phyloP scores from a whole-genome alignment of 2,113 vertebrate species.

The Tenrec ecaudatus region DNA sequence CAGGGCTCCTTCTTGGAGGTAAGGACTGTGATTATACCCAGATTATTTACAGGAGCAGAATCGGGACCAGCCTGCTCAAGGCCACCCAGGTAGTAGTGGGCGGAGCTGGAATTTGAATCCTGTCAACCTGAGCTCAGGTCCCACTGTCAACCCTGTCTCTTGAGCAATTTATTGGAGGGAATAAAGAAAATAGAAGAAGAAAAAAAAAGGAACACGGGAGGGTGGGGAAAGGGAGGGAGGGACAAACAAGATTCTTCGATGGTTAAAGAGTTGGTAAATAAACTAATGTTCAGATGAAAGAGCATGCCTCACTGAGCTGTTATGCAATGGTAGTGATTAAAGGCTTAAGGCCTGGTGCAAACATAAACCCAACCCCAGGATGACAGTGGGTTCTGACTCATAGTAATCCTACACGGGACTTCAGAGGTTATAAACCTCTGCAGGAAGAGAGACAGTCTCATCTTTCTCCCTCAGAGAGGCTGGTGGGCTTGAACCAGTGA shows the following conservation, averaged over 20 bases:
- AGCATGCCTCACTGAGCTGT: background rate
- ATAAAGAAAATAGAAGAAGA: background rate
- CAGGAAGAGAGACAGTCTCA: no score
- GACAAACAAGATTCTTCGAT: background rate
- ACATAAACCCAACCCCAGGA: no score
- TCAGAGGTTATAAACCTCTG: no score
- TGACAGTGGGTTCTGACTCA: no score
- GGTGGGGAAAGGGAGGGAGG: no score
- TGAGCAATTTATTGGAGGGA: background rate
- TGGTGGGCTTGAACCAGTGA: no score
- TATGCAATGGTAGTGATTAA: background rate
- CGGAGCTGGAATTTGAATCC: background rate
- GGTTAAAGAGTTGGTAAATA: background rate
- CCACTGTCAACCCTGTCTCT: background rate
- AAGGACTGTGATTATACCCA: background rate
- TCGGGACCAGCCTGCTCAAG: rapidly evolving
- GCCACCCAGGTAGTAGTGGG: background rate
- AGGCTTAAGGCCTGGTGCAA: background rate
- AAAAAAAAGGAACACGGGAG: background rate
- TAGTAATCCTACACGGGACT: no score
- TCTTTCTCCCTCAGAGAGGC: no score
- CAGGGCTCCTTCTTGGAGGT: background rate
- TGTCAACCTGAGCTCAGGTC: background rate
- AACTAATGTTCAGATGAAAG: background rate
- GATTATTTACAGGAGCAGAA: background rate